Evolutionary conservation across 2,797 vertebrate species (phyloP), one percentile per base, ranked within the genome.

Genomic region (Sus cebifrons): DNA sequence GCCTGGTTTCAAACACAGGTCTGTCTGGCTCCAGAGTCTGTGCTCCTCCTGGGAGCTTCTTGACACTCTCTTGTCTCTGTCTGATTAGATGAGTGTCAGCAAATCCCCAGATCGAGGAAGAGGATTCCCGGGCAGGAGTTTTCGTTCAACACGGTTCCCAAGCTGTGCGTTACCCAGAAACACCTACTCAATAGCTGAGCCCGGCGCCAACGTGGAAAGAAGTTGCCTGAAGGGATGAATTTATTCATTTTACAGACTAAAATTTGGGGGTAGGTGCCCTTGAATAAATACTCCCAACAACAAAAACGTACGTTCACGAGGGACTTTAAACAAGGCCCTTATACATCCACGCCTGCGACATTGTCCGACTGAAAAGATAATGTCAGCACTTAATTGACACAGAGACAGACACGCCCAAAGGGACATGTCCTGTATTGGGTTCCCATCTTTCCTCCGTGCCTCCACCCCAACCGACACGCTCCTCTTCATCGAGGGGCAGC

Each of bases 331-430:
- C 23, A 64, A 87, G 56, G 13, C 36, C 32, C 23, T 62, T 49
- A n/a, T 40, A 91, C 85, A 77, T n/a, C 64, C 8, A 73, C 2
- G 17, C 32, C 65, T 62, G 36, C 60, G 25, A 90, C 23, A 20
- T 32, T 65, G 29, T n/a, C 20, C 64, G 29, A 86, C 27, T 78
- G 49, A 77, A 93, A 64, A 96, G 71, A 94, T 25, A 36, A 83
- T 17, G 49, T 23, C 40, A 64, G 56, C 23, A 77, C 65, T 67
- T 96, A 93, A 94, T 3, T 58, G 89, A 91, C 60, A 67, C 56
- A 78, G 91, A 71, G 32, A 68, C 1, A 17, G 12, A 36, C 23
- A 16, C 25, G 25, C 29, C 23, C 62, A 65, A 56, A 84, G 74
- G 81, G 77, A 67, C 4, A 9, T 18, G 36, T 29, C 36, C 6